Evolutionary conservation across 2,113 vertebrate genomes (phyloP).

Genomic region (Ginglymostoma cirratum): DNA sequence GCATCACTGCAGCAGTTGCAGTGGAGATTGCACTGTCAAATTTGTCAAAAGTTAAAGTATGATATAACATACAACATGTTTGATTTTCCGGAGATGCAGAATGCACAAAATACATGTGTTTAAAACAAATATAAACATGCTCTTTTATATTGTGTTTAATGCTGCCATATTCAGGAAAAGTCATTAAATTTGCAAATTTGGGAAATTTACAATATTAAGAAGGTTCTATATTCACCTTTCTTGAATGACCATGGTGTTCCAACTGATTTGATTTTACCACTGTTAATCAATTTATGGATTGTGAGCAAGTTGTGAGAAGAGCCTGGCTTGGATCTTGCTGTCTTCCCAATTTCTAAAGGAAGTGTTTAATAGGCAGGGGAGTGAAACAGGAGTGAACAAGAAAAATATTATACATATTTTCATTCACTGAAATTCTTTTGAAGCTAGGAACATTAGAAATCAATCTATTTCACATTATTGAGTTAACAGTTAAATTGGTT

Average conservation of each 20-base stretch:
- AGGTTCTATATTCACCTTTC: neutral
- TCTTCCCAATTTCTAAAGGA: neutral
- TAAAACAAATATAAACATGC: neutral
- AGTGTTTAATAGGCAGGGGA: neutral
- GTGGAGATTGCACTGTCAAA: neutral
- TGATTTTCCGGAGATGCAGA: neutral
- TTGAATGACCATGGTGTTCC: neutral
- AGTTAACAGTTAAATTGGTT: slow-evolving; percentile 28
- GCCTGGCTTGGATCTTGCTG: neutral
- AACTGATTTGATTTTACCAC: neutral
- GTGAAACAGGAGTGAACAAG: neutral
- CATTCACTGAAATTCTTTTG: neutral
- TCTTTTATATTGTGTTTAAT: neutral
- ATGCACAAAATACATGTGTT: neutral
- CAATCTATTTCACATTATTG: neutral
- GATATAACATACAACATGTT: neutral
- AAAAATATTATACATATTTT: neutral
- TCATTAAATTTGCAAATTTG: no score
- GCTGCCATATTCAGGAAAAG: no score
- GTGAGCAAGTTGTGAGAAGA: neutral
- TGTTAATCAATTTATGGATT: neutral
- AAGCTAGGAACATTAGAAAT: neutral
- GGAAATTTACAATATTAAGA: neutral
- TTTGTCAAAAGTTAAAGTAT: neutral
- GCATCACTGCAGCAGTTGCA: neutral